Evolutionary conservation across 2,113 vertebrate species (phyloP), one percentile per base, ranked within the genome.

Genomic region (Gadus chalcogrammus): DNA sequence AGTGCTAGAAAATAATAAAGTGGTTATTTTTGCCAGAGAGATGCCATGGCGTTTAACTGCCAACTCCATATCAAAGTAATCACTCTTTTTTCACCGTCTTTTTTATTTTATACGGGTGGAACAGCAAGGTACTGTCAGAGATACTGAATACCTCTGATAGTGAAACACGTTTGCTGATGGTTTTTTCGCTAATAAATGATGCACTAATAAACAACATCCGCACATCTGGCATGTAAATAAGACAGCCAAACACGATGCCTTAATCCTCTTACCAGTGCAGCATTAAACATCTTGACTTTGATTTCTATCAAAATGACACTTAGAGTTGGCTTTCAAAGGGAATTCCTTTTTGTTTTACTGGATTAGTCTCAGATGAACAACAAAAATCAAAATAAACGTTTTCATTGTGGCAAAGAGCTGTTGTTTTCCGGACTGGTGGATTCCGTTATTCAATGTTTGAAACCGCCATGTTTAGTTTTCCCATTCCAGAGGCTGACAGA

Each of bases 401-500:
- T 72, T 27, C 27, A 2, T 71, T 74, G 70, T 64, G n/a, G 58
- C 17, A 69, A 48, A 68, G 52, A 24, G 48, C 63, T 80, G 81
- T 85, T 85, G 78, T 81, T 82, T 70, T 70, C 67, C 60, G 13
- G 66, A 78, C 70, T 81, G 85, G 84, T 81, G 82, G 62, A 79
- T 68, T 80, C 78, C 65, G 55, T 75, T 74, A 70, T 70, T 77
- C 48, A 74, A 80, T 84, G 86, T 88, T 84, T 79, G 80, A 82
- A 85, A 71, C 15, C 4, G 79, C 53, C 63, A n/a, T 89, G 82
- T 88, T 87, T 87, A 81, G 78, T 80, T 89, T 91, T 89, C 78
- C 74, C 72, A 89, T 86, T 87, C 82, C 85, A 56, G 64, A 62
- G 75, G 75, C 76, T 77, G 31, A 55, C 63, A 71, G 71, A 77